Conservation (phyloP, 2,888 invertebrate species). For the Acleris cristana region DNA sequence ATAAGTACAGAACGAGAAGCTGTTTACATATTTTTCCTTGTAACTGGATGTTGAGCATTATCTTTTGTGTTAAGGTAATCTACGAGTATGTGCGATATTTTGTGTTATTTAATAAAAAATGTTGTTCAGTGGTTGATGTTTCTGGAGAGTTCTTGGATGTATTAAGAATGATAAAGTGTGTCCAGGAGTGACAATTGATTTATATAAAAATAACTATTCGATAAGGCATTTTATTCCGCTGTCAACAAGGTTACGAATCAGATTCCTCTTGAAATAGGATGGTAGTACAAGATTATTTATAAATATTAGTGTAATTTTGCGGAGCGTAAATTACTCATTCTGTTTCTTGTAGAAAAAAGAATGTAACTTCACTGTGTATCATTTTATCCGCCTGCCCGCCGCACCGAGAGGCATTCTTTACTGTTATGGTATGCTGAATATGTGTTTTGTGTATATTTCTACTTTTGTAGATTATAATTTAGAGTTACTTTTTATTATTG, state of each 20-base stretch:
- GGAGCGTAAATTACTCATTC: conserved; percentile 24
- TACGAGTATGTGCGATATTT: conserved; percentile 1
- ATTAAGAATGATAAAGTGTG: neutral
- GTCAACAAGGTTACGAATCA: conserved; percentile 12
- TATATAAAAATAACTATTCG: neutral
- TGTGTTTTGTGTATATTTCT: conserved; percentile 38
- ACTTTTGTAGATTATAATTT: conserved; percentile 40
- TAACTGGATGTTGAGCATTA: neutral
- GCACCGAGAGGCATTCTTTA: conserved; percentile 25
- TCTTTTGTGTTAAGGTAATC: neutral
- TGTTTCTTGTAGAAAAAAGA: conserved; percentile 13
- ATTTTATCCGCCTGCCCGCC: conserved; percentile 37
- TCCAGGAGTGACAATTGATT: neutral
- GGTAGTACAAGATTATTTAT: conserved; percentile 39
- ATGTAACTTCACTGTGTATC: conserved; percentile 21
- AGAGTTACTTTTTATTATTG: conserved; percentile 30
- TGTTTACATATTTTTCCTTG: neutral
- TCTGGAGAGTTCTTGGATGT: neutral
- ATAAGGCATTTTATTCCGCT: conserved; percentile 22
- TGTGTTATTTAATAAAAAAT: neutral
- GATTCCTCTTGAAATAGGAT: conserved; percentile 28
- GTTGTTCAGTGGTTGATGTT: neutral
- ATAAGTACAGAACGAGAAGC: neutral
- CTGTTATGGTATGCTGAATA: conserved; percentile 27
- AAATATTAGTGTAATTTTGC: conserved; percentile 30